Conservation (phyloP, 2,888 invertebrate genomes). For the Globia sparganii region DNA sequence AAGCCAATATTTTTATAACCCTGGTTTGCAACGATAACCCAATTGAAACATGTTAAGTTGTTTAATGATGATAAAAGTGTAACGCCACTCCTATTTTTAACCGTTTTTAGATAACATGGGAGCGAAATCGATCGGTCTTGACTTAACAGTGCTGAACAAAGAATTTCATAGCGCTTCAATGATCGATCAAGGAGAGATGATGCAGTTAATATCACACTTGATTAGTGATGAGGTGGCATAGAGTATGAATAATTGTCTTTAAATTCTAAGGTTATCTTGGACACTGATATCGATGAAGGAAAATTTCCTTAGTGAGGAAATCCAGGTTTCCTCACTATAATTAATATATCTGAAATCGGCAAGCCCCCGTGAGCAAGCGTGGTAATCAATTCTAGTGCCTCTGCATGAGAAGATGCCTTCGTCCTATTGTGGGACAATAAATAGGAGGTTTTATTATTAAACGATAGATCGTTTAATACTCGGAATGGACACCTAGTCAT, state of each 20-base stretch:
- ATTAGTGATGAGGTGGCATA: neutral
- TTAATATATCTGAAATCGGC: neutral
- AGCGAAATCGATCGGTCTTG: constrained; percentile 35
- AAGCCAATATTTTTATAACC: constrained; percentile 38
- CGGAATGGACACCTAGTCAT: neutral
- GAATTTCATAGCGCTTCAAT: constrained; percentile 11
- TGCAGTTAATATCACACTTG: neutral
- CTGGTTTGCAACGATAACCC: constrained; percentile 43
- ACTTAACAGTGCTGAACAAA: constrained; percentile 7
- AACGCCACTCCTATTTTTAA: constrained; percentile 48
- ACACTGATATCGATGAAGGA: neutral
- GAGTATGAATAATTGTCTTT: neutral
- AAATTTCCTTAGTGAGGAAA: neutral
- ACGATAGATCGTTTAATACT: neutral
- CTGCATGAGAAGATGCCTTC: neutral
- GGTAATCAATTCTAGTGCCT: neutral
- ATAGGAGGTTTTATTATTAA: neutral
- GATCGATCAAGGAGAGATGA: neutral
- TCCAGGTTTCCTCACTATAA: neutral
- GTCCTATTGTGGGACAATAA: neutral
- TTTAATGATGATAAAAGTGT: constrained; percentile 45
- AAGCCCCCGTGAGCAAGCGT: neutral
- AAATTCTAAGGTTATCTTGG: neutral
- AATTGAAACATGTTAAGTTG: constrained; percentile 28
- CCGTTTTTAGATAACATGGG: constrained; percentile 43